phyloP scores from a whole-genome alignment of 2,797 vertebrate genomes.

The Cephalopachus bancanus region DNA sequence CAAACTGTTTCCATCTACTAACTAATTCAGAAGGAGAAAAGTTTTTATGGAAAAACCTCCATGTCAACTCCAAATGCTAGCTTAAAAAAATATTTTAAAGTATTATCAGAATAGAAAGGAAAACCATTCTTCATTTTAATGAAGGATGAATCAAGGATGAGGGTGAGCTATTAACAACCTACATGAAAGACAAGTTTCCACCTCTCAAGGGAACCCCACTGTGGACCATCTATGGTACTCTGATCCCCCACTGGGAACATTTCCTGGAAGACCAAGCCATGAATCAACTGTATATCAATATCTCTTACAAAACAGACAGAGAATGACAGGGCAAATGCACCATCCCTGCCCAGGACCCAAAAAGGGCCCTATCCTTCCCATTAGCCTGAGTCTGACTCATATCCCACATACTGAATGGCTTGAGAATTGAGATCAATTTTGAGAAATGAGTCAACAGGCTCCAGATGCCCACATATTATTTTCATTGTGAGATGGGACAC shows the following conservation, averaged over 20 bases:
- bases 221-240: neutral
- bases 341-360: neutral
- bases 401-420: neutral
- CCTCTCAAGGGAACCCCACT: no score
- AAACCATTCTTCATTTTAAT: neutral
- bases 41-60: neutral
- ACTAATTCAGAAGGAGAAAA: neutral
- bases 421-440: neutral
- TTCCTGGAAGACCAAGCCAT: neutral
- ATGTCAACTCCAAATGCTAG: neutral
- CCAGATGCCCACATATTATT: neutral
- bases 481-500: neutral
- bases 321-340: neutral
- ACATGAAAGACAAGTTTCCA: neutral
- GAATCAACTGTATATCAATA: neutral
- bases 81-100: neutral
- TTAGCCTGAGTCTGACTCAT: conserved; percentile 3
- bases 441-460: neutral
- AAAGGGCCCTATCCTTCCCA: neutral
- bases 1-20: neutral
- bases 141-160: neutral
- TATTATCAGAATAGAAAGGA: neutral
- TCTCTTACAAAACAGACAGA: neutral
- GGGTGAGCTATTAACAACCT: neutral
- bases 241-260: neutral